phyloP scores from a whole-genome alignment of 1,140 invertebrate genomes.

The Zophobas atratus region DNA sequence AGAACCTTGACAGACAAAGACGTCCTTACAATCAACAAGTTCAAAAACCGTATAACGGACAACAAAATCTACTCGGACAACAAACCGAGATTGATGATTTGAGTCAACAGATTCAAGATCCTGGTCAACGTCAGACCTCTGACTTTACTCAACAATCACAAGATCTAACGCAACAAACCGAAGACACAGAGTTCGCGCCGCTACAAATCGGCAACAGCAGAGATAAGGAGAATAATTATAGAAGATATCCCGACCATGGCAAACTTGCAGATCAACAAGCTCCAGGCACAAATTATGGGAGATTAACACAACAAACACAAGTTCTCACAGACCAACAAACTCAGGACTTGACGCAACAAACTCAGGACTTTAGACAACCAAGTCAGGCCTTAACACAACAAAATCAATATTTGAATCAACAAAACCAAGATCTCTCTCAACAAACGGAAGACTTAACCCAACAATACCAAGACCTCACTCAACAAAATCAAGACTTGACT shows the following conservation, averaged over 20 bases:
- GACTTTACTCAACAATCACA: slow-evolving; percentile 10
- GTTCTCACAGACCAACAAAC: neutral
- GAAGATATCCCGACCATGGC: neutral
- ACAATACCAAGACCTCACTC: too few relatives aligned
- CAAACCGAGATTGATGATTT: slow-evolving; percentile 34
- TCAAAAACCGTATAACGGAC: neutral
- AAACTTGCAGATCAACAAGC: neutral
- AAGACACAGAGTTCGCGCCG: slow-evolving; percentile 4
- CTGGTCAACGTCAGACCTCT: slow-evolving; percentile 1
- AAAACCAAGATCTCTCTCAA: slow-evolving; percentile 35
- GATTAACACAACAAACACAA: slow-evolving; percentile 3
- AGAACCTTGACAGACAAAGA: neutral
- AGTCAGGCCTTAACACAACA: slow-evolving; percentile 7
- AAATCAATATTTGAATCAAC: slow-evolving; percentile 13
- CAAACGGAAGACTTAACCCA: slow-evolving; percentile 34
- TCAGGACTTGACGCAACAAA: slow-evolving; percentile 31
- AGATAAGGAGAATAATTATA: slow-evolving; percentile 4
- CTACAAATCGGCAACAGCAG: neutral
- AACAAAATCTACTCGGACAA: slow-evolving; percentile 15
- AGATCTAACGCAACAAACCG: slow-evolving; percentile 1
- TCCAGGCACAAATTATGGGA: neutral
- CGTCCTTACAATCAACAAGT: neutral
- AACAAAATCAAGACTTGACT: neutral
- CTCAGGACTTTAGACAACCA: slow-evolving; percentile 19
- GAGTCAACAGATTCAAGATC: slow-evolving; percentile 21